Percentiles rank a stretch among this genome's conserved stretches.
Conservation (phyloP, 2,888 invertebrate species). For the Cephalotes varians region DNA sequence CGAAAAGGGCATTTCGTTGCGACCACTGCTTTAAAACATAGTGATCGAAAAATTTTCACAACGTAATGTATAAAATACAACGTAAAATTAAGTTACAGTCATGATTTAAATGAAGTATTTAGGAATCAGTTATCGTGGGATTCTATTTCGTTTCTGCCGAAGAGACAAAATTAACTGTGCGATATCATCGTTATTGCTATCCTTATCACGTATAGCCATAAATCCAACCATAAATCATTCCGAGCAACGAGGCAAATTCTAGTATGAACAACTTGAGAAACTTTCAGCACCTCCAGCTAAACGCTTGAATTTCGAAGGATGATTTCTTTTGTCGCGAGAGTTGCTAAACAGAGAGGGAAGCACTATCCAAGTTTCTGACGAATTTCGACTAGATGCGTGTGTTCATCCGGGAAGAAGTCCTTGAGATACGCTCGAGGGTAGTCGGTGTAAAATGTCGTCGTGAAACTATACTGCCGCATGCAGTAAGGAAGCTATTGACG, state of each 20-base stretch:
- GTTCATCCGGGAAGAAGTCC: conserved; percentile 47
- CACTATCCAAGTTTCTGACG: conserved; percentile 35
- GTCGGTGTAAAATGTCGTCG: conserved; percentile 42
- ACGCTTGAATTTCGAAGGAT: conserved; percentile 43
- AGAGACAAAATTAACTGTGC: background rate
- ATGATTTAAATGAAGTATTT: background rate
- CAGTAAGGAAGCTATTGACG: conserved; percentile 27
- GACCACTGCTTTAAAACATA: too few species aligned
- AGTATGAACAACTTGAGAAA: conserved; percentile 17
- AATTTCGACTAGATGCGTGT: conserved; percentile 32
- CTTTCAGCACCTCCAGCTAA: conserved; percentile 29
- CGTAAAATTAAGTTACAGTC: background rate
- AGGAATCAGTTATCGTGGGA: background rate
- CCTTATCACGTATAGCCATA: conserved; percentile 16
- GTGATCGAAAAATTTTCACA: background rate
- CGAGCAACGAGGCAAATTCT: conserved; percentile 26
- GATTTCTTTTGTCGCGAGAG: conserved; percentile 44
- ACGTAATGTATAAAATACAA: too few species aligned
- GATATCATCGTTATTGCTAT: background rate
- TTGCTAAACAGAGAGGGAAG: conserved; percentile 9
- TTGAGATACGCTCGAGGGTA: conserved; percentile 49
- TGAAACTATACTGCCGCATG: conserved; percentile 13
- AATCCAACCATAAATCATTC: conserved; percentile 24
- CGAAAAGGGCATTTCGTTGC: too few species aligned
- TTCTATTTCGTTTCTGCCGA: background rate